Conservation (phyloP, 1,140 invertebrate genomes). For the Drosophila kikkawai region DNA sequence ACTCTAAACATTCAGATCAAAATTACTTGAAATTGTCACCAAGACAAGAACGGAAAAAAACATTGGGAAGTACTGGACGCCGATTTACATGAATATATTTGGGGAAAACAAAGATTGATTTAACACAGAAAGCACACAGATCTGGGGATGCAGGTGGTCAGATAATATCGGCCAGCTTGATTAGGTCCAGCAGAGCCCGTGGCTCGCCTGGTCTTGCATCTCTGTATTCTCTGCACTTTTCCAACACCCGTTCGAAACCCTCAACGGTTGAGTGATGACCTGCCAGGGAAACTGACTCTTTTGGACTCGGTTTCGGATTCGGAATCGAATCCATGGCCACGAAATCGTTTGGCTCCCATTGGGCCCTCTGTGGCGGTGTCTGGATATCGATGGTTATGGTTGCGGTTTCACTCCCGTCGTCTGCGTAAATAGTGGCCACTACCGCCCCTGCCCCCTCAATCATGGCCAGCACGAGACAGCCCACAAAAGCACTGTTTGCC, state of each 20-base stretch:
- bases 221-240: slow-evolving; percentile 46
- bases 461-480: slow-evolving; percentile 63
- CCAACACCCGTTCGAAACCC: slow-evolving; percentile 56
- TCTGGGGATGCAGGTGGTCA: slow-evolving; percentile 7
- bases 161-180: slow-evolving; percentile 56
- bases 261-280: background rate
- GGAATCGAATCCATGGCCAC: background rate
- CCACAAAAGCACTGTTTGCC: slow-evolving; percentile 66
- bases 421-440: slow-evolving; percentile 67
- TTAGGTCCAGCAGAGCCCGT: slow-evolving; percentile 52
- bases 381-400: background rate
- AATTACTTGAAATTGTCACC: background rate
- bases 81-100: background rate
- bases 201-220: background rate
- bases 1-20: background rate
- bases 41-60: background rate
- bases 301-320: background rate
- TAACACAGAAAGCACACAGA: background rate
- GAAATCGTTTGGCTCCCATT: slow-evolving; percentile 48
- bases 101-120: background rate
- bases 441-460: slow-evolving; percentile 64
- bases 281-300: background rate
- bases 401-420: slow-evolving; percentile 4
- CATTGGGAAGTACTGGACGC: background rate
- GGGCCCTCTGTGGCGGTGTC: slow-evolving; percentile 11